Evolutionary conservation across 23 tunicate genomes (phyloP), one percentile per base, ranked within the genome.

Genomic region (Clavelina lepadiformis): DNA sequence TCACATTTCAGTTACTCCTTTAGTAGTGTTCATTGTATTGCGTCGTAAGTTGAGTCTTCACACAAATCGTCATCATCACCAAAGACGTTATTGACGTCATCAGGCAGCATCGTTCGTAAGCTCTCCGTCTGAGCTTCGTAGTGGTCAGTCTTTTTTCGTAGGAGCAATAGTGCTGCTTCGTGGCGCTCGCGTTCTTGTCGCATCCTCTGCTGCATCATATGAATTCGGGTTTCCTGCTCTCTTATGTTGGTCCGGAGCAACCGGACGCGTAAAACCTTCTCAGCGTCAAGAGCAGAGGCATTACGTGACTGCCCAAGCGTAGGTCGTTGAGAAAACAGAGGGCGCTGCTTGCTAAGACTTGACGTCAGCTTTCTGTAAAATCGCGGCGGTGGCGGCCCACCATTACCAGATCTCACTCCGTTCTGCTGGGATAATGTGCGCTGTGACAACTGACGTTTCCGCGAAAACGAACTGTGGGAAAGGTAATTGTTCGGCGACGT

Each of bases 181-280:
- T 74, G 80, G 1, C 71, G 28, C 51, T 74, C 80, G 2, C 70
- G 21, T 62, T 51, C 71, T 2, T 35, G 51, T n/a, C 80, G 71
- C 71, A 74, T 74, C 30, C 36, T 50, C 33, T 61, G 71, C 37
- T 62, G 59, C 80, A 74, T 62, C 71, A 51, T 37, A 23, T 52
- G 62, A 31, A 63, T 46, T 34, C 71, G 61, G 3, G 31, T 2
- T 33, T 74, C 80, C 51, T 62, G 71, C 62, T 74, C 80, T 51
- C 71, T 61, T 35, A 74, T 51, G 31, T 71, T 31, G 23, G 32
- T 62, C 45, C 80, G 71, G 21, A 63, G 28, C 35, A 63, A 74
- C 1, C 71, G 70, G 18, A 51, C 36, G 5, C 80, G 80, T 1
- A 74, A 52, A 25, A 61, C 25, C 19, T 74, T 74, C 33, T 74